Evolutionary conservation across 2,797 vertebrate genomes (phyloP), one percentile per base, ranked within the genome.

Genomic region (Sciurus vulgaris): DNA sequence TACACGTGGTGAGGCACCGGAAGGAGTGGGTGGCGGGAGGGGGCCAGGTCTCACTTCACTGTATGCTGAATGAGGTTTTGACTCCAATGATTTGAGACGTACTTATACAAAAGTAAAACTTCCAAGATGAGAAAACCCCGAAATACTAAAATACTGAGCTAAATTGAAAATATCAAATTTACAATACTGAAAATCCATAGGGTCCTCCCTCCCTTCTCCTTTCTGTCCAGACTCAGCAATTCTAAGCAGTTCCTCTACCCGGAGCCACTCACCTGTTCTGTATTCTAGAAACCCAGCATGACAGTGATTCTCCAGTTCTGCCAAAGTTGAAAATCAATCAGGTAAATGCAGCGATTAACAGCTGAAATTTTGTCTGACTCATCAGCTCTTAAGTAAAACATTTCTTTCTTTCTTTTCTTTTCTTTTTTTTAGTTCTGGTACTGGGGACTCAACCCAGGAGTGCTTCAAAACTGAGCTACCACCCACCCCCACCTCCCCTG

Each of bases 11-110:
- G n/a, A 77, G 73, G 44, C 81, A 4, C 89, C 30, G 5, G 69
- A 96, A 96, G 84, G 35, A 28, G 89, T 81, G 70, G 89, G 94
- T 49, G 49, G 78, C 56, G 13, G 54, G n/a, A 78, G 87, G 84
- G 61, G 65, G 8, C 59, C 7, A 3, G 18, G 35, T 77, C 63
- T 87, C 47, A 49, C 63, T 93, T 56, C 11, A 41, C 49, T 95
- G 54, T 95, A 63, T 13, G 22, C n/a, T 22, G 30, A 41, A 10
- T 41, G 51, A 90, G 73, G 24, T 24, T 77, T 96, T 79, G 65
- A 78, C 54, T 86, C n/a, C 63, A 74, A 61, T 0, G 0, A 56
- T 41, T 67, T 94, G 33, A 93, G 89, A 88, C 83, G 54, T 38
- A 76, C 15, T 72, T 89, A n/a, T 1, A 35, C 85, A 81, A 93